phyloP scores from a whole-genome alignment of 2,113 vertebrate genomes.

The Hypanus sabinus region DNA sequence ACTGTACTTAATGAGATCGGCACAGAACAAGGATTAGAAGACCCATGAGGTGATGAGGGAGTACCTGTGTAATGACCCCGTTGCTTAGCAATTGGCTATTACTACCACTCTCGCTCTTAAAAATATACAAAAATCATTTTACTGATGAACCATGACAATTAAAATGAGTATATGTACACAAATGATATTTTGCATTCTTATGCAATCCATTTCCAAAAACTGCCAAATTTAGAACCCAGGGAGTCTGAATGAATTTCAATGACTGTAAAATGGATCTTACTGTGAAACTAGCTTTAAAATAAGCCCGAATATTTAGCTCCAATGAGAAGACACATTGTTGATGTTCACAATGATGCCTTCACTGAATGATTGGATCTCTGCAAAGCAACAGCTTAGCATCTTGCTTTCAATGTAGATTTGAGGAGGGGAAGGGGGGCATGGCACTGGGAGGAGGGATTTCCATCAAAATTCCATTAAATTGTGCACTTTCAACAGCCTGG shows the following conservation, averaged over 20 bases:
- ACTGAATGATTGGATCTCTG: neutral
- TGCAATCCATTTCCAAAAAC: neutral
- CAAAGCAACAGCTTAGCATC: neutral
- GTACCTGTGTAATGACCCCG: neutral
- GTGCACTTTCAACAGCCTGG: neutral
- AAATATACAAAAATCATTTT: too few species aligned
- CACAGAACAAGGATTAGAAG: neutral
- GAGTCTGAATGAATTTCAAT: neutral
- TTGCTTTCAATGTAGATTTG: neutral
- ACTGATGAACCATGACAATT: neutral
- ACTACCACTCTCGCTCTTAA: too few species aligned
- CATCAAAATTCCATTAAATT: conserved; percentile 10
- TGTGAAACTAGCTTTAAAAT: neutral
- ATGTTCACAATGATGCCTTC: neutral
- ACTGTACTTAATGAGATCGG: neutral
- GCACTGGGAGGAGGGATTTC: neutral
- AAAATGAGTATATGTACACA: neutral
- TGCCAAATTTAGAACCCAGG: neutral
- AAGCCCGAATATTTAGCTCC: neutral
- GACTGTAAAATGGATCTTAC: neutral
- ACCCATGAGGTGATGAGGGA: neutral
- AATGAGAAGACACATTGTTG: neutral
- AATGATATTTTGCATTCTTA: neutral
- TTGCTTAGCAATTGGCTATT: too few species aligned
- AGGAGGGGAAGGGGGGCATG: neutral